A percentile compares a stretch with the other conserved stretches of the same genome.
These are phyloP conservation scores for Bufotes viridis DNA, from an alignment of 2,797 vertebrate genomes.

Conservation along the genomic window DNA sequence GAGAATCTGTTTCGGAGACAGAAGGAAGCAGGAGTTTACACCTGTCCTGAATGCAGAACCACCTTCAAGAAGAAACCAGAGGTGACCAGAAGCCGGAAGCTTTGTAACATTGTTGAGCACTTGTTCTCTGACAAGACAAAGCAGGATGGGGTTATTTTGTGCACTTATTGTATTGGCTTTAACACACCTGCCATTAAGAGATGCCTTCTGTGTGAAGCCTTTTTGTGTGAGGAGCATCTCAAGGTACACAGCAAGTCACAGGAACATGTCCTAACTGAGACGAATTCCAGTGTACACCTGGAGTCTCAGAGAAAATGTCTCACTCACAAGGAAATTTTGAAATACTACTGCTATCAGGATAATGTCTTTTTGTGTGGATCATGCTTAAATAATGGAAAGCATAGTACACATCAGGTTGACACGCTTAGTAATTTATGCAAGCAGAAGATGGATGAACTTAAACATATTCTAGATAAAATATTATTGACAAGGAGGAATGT, in stretches of 20 bases:
- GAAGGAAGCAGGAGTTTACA: conserved; percentile 52
- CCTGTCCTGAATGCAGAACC: conserved; percentile 75
- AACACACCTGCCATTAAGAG: conserved; percentile 68
- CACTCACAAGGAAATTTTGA: conserved; percentile 66
- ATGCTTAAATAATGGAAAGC: conserved; percentile 70
- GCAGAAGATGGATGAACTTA: conserved; percentile 72
- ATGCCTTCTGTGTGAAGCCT: conserved; percentile 74
- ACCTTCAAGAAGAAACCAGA: conserved; percentile 64
- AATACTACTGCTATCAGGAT: conserved; percentile 76
- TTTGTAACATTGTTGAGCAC: conserved; percentile 73
- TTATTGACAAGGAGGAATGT: not conserved
- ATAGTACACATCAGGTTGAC: conserved; percentile 71
- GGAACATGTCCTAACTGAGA: conserved; percentile 67
- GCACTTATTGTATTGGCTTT: conserved; percentile 70
- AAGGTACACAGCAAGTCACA: conserved; percentile 72
- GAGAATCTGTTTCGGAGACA: conserved; percentile 51
- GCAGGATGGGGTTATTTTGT: conserved; percentile 50
- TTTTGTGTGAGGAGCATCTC: conserved; percentile 73
- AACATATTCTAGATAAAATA: conserved; percentile 62
- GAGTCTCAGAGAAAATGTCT: conserved; percentile 64
- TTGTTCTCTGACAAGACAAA: conserved; percentile 61
- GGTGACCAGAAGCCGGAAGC: conserved; percentile 77
- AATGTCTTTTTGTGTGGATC: conserved; percentile 69
- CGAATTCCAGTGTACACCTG: conserved; percentile 34
- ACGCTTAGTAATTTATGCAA: conserved; percentile 66